A percentile compares a stretch with the other conserved stretches of the same genome.
These are phyloP conservation scores for Sterna hirundo DNA, from an alignment of 2,113 vertebrate genomes.

Conservation along the genomic window DNA sequence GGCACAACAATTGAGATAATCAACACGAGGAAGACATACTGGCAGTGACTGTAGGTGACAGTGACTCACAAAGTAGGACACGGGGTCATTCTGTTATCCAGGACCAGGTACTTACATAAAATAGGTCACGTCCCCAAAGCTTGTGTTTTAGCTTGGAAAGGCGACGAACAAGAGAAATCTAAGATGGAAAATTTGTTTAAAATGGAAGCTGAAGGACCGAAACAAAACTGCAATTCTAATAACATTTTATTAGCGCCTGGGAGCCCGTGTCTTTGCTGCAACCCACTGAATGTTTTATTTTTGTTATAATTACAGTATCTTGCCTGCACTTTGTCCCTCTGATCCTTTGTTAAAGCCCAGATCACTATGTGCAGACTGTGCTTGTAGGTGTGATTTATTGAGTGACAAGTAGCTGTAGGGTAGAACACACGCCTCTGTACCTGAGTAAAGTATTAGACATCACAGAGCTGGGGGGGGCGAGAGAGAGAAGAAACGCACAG, in stretches of 20 bases:
- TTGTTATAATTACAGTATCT: conserved; percentile 82
- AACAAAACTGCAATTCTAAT: conserved; percentile 40
- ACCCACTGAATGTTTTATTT: conserved; percentile 73
- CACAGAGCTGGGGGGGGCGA: conserved; percentile 72
- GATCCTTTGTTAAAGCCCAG: conserved; percentile 81
- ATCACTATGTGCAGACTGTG: conserved; percentile 74
- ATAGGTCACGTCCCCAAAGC: neutral
- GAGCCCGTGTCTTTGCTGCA: conserved; percentile 51
- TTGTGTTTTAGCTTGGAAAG: neutral
- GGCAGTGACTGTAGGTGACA: neutral
- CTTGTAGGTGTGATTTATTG: conserved; percentile 85
- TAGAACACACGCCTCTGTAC: conserved; percentile 78
- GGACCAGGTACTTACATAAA: neutral
- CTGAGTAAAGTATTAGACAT: conserved; percentile 83
- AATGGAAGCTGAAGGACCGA: conserved; percentile 35
- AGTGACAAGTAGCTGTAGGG: conserved; percentile 87
- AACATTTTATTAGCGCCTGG: conserved; percentile 61
- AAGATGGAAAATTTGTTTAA: conserved; percentile 31
- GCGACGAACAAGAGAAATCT: neutral
- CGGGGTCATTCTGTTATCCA: neutral
- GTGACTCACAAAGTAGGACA: neutral
- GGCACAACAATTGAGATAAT: neutral
- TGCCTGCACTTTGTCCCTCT: conserved; percentile 81
- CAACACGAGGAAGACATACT: neutral
- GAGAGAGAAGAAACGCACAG: conserved; percentile 70